Evolutionary conservation across 2,888 invertebrate species (phyloP).

Genomic region (Plebejus argus): DNA sequence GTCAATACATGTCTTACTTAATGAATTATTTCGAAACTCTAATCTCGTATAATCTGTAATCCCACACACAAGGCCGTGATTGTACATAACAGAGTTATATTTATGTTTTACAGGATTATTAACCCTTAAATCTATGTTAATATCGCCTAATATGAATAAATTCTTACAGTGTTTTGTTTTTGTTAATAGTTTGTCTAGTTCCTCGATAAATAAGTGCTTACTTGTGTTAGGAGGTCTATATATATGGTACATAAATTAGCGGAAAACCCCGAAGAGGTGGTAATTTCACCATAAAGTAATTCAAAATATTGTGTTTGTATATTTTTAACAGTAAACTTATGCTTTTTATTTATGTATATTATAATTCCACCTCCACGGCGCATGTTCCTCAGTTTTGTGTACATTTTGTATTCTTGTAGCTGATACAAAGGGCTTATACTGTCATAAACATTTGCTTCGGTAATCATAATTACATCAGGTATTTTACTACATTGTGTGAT

Average conservation of each 20-base stretch:
- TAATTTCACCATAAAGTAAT: conserved; percentile 36
- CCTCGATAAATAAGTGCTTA: conserved; percentile 38
- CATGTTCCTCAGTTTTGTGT: conserved; percentile 34
- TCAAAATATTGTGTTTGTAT: conserved; percentile 38
- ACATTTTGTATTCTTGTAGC: conserved; percentile 40
- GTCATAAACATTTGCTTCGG: conserved; percentile 40
- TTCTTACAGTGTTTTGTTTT: conserved; percentile 1
- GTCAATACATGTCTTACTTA: conserved; percentile 37
- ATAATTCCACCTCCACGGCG: conserved; percentile 41
- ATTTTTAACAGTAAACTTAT: conserved; percentile 33
- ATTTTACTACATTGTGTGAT: conserved; percentile 3
- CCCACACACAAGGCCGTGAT: no score
- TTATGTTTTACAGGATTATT: conserved; percentile 38
- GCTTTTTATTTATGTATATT: conserved; percentile 38
- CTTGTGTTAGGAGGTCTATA: conserved; percentile 38
- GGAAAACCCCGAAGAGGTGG: conserved; percentile 34
- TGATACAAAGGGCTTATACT: conserved; percentile 35
- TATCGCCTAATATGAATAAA: conserved; percentile 35
- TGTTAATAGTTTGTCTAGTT: conserved; percentile 32
- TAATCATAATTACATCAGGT: conserved; percentile 33
- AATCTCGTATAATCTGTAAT: no score
- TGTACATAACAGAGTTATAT: conserved; percentile 31
- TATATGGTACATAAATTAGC: conserved; percentile 36
- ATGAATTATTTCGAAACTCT: conserved; percentile 28
- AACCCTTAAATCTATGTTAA: conserved; percentile 37